These are phyloP conservation scores for Bos taurus DNA, from an alignment of 2,113 vertebrate genomes.

Conservation along the genomic window DNA sequence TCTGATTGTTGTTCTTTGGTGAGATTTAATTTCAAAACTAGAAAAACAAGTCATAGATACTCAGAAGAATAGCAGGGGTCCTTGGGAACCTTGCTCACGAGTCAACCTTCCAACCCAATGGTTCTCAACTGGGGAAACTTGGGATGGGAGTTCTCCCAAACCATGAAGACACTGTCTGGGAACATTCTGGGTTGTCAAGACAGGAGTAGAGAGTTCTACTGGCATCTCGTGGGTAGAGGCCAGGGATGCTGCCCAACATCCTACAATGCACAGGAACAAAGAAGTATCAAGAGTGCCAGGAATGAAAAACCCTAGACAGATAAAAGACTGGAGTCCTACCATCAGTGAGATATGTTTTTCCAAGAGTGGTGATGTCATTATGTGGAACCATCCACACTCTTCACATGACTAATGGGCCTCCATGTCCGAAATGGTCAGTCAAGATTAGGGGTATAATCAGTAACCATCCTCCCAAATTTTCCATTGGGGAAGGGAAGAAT, in stretches of 20 bases:
- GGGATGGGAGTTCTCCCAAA: not conserved
- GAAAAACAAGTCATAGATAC: not conserved
- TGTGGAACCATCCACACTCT: not conserved
- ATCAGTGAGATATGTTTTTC: not conserved
- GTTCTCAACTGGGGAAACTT: not conserved
- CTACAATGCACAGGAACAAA: not conserved
- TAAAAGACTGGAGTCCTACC: not conserved
- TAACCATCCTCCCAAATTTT: not conserved
- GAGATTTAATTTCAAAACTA: not conserved
- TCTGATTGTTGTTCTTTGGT: not conserved
- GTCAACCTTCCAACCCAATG: not conserved
- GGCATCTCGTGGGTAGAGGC: not conserved
- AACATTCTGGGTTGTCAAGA: not conserved
- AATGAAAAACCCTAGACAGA: not conserved
- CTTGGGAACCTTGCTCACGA: not conserved
- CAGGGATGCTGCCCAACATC: not conserved
- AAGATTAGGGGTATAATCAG: not conserved
- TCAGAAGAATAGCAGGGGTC: not conserved
- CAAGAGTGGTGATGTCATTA: not conserved
- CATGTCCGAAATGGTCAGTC: not conserved
- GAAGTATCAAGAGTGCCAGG: no score
- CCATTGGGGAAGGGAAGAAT: not conserved
- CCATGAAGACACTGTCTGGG: not conserved
- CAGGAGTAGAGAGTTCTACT: not conserved
- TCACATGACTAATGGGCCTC: not conserved